Conservation (phyloP, 2,113 vertebrate species). For the Xenopus tropicalis region DNA sequence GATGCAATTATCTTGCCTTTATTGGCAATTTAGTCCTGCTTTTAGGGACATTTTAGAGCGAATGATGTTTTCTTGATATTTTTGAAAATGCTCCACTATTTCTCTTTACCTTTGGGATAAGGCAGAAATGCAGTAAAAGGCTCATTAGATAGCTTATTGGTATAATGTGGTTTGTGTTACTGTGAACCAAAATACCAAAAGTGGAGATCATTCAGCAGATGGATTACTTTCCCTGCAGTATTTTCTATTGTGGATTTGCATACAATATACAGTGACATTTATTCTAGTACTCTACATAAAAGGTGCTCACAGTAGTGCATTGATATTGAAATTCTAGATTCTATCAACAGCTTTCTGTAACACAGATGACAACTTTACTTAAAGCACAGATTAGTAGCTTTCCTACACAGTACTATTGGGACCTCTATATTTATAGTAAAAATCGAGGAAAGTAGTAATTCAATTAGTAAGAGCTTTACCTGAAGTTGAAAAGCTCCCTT, state of each 20-base stretch:
- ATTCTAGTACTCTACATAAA: constrained; percentile 7
- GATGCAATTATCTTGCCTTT: constrained; percentile 80
- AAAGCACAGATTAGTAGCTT: no score
- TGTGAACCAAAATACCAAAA: constrained; percentile 53
- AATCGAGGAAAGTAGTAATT: no score
- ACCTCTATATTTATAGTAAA: no score
- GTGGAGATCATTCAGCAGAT: constrained; percentile 49
- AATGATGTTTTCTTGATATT: constrained; percentile 81
- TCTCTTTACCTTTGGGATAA: constrained; percentile 75
- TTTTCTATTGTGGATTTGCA: constrained; percentile 52
- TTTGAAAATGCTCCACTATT: constrained; percentile 70
- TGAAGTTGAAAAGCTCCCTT: no score
- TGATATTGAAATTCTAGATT: constrained; percentile 43
- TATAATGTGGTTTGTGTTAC: constrained; percentile 63
- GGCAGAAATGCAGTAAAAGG: constrained; percentile 74
- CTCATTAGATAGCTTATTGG: constrained; percentile 74
- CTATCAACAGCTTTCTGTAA: neutral
- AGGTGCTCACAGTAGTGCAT: constrained; percentile 36
- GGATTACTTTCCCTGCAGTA: constrained; percentile 45
- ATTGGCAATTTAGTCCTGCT: constrained; percentile 83
- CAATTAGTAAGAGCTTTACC: no score
- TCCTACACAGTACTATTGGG: no score
- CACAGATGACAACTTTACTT: no score
- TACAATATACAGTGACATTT: constrained; percentile 51
- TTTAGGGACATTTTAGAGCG: constrained; percentile 82